Percentiles rank a stretch among this genome's conserved stretches.
Evolutionary conservation across 2,888 invertebrate genomes (phyloP).

Genomic region (Yponomeuta plumbellus): DNA sequence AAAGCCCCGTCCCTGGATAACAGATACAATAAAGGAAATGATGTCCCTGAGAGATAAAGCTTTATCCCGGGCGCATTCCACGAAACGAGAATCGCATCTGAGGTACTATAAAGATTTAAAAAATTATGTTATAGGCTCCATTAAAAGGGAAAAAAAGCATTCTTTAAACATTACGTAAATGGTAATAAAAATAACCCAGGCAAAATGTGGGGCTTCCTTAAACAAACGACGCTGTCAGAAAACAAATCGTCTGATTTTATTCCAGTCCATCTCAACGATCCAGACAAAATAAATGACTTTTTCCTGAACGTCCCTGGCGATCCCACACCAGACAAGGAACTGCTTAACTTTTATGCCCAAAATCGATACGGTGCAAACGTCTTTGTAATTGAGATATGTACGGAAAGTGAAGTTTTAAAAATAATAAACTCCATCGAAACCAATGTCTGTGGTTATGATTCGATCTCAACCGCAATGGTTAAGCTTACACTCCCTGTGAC

Average conservation of each 20-base stretch:
- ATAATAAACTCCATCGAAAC: too few relatives aligned
- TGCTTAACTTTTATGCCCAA: conserved; percentile 4
- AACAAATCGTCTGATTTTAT: too few relatives aligned
- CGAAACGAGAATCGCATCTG: conserved; percentile 2
- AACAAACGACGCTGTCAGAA: not conserved
- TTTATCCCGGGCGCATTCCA: not conserved
- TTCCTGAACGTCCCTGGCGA: too few relatives aligned
- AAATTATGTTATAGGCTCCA: not conserved
- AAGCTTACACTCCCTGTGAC: too few relatives aligned
- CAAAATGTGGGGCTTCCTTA: not conserved
- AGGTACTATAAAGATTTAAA: conserved; percentile 3
- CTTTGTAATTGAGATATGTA: too few relatives aligned
- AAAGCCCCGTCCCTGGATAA: conserved; percentile 2
- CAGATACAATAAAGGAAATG: not conserved
- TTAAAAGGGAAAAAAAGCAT: conserved; percentile 4
- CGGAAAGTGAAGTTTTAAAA: too few relatives aligned
- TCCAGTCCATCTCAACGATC: too few relatives aligned
- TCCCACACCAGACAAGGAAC: not conserved
- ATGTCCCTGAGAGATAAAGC: conserved; percentile 10
- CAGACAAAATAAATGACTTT: too few relatives aligned
- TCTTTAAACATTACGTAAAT: conserved; percentile 7
- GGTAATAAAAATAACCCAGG: not conserved
- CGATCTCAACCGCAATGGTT: too few relatives aligned
- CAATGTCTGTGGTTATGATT: too few relatives aligned
- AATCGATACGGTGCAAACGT: not conserved